A percentile compares a stretch with the other conserved stretches of the same genome.
Conservation (phyloP, 1,140 invertebrate genomes). For the Papilio machaon region DNA sequence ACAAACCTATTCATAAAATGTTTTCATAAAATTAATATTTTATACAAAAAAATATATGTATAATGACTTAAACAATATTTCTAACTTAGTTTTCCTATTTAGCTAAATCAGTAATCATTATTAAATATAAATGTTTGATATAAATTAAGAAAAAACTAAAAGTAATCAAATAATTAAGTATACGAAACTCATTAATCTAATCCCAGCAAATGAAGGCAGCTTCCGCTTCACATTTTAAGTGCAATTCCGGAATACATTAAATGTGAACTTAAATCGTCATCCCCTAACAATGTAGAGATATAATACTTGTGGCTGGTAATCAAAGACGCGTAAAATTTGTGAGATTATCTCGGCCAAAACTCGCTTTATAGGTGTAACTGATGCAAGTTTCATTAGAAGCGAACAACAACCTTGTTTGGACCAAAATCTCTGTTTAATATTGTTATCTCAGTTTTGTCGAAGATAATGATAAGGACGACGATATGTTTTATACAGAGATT, state of each 20-base stretch:
- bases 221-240: conserved; percentile 16
- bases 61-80: too few species aligned
- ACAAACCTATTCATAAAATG: not conserved
- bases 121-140: not conserved
- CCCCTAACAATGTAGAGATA: conserved; percentile 23
- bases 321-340: conserved; percentile 69
- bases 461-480: too few species aligned
- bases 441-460: not conserved
- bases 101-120: not conserved
- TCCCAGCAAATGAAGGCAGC: not conserved
- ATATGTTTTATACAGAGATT: too few species aligned
- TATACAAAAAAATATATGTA: too few species aligned
- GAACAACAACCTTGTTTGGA: not conserved
- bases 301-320: conserved; percentile 49
- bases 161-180: not conserved
- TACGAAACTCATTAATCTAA: not conserved
- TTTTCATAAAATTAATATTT: too few species aligned
- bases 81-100: too few species aligned
- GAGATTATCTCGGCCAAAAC: conserved; percentile 65
- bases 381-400: conserved; percentile 49
- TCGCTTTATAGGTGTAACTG: conserved; percentile 55
- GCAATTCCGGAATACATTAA: conserved; percentile 21
- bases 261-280: conserved; percentile 25
- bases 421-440: not conserved
- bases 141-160: not conserved